Base-by-base conservation (phyloP, 1,140 invertebrate species). In the Zaprionus camerounensis region DNA sequence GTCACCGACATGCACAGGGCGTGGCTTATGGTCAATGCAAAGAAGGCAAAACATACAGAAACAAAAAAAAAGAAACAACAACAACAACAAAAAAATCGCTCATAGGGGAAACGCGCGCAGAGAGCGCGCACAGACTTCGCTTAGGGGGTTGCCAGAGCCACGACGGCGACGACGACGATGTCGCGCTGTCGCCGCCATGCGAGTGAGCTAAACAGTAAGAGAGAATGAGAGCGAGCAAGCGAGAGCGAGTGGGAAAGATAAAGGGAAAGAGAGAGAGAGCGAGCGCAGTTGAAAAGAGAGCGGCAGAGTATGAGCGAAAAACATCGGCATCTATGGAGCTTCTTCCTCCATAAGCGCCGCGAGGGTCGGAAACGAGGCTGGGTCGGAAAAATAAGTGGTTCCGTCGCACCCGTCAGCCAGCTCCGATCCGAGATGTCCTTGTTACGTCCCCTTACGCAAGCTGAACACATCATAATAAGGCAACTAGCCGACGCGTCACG, bases 1-100 rank as follows among this genome's bases (percentile, higher is more conserved):
- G 79, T 81, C 76, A 46, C 73, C 81, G 78, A 90, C 84, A 88
- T 80, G 85, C 76, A 90, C 85, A 81, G 85, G 84, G 84, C 84
- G 84, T 90, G 84, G 84, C 84, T 90, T 88, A 76, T 81, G 85
- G 84, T 90, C 84, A 90, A 73, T 84, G 71, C 62, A 79, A 85
- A 72, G 53, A 57, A 71, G 66, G 62, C 44, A 75, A 77, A 69
- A 67, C 57, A 58, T 51, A 51, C 36, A 59, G 41, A 55, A 20
- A 64, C n/a, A 34, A 66, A 57, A 62, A 44, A 38, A 63, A 64
- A 63, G n/a, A 20, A 63, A 46, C 28, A 9, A 28, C 41, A 24
- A 58, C 4, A 58, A 53, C 41, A 24, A 58, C 4, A 58, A 53
- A 69, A 69, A 65, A 75, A 51, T 46, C 61, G 46, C 20, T 70